Evolutionary conservation across 2,888 invertebrate species (phyloP), one percentile per base, ranked within the genome.

Genomic region (Priocnemis perturbator): DNA sequence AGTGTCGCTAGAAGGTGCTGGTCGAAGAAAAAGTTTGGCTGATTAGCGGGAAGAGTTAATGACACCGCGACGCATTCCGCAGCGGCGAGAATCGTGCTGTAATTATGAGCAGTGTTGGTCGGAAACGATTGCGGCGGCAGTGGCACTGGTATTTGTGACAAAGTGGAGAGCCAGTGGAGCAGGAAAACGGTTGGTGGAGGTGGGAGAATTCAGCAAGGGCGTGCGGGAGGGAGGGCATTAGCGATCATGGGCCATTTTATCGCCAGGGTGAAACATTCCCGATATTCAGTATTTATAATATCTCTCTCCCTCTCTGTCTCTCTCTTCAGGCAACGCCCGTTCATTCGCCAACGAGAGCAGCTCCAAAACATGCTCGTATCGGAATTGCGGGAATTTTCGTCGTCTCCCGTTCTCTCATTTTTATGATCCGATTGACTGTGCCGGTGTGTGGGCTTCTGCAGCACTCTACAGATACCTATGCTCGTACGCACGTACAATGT

Each of bases 51-150:
- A 17, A 19, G 37, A 58, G 19, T 44, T 58, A 58, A 58, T 44
- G 21, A 45, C 58, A 44, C 19, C 45, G 57, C 37, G 7, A 30
- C 57, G 17, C 53, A 66, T 69, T 67, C 50, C 63, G 67, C 59
- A 64, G 60, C 69, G 53, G 62, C 58, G 19, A 23, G 65, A 70
- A 63, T 69, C 44, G 69, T 68, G 64, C 64, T 55, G 63, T 76
- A 74, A 75, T 80, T 76, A 74, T 75, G 71, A 73, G 74, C 75
- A 73, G 72, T 74, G 64, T 70, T 74, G 73, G 72, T 73, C 61
- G 77, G 76, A 81, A 80, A 67, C 76, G 76, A 79, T 80, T 72
- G 65, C 66, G 66, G 53, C 56, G 57, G 53, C 26, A 9, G 37
- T 30, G 56, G 1, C 1, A 19, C 37, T 37, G 37, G 37, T 37